Evolutionary conservation across 2,113 vertebrate species (phyloP).

Genomic region (Catagonus wagneri): DNA sequence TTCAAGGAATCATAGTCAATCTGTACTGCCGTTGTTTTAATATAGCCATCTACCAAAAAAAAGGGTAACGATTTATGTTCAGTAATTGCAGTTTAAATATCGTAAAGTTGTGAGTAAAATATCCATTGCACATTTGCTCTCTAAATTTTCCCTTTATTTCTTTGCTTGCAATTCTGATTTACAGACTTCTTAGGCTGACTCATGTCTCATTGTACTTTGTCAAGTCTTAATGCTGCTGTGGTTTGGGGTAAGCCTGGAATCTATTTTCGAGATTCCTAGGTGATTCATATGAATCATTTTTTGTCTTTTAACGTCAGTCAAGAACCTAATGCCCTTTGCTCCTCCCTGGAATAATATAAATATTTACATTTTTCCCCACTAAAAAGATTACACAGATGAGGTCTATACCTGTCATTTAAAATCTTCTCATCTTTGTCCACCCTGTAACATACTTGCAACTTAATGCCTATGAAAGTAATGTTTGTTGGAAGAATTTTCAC

Average conservation of each 20-base stretch:
- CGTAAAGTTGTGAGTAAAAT: not conserved
- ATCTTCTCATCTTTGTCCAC: not conserved
- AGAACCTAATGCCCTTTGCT: not conserved
- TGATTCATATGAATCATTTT: not conserved
- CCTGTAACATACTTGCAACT: not conserved
- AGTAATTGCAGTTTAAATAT: not conserved
- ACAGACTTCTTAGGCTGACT: not conserved
- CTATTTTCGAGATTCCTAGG: conserved; percentile 23
- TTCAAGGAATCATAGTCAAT: conserved; percentile 94
- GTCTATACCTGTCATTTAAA: not conserved
- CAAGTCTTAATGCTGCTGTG: not conserved
- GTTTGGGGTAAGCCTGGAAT: not conserved
- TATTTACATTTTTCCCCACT: not conserved
- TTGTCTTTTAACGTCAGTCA: not conserved
- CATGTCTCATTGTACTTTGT: not conserved
- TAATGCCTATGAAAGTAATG: not conserved
- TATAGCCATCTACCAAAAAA: conserved; percentile 93
- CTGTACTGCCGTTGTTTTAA: conserved; percentile 93
- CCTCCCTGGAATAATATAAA: not conserved
- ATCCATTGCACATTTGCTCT: not conserved
- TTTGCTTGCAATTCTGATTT: conserved; percentile 4
- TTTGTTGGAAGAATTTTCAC: not conserved
- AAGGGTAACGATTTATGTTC: not conserved
- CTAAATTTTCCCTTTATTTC: not conserved
- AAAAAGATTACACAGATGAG: not conserved